phyloP scores from a whole-genome alignment of 2,797 vertebrate species.

The Chlorospingus semifuscus region DNA sequence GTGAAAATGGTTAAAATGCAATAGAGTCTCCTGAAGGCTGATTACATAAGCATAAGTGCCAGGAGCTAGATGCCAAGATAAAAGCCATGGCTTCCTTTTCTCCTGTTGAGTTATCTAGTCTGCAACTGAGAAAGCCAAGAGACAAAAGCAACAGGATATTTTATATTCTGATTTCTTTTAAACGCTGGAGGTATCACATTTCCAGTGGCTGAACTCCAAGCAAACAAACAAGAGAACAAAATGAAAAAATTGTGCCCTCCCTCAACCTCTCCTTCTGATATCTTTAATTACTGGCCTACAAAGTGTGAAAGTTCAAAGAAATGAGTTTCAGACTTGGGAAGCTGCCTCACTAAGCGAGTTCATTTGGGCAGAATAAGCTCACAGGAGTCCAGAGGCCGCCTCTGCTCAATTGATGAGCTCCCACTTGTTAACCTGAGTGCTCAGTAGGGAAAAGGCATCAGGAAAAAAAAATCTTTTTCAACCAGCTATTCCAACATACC shows the following conservation, averaged over 20 bases:
- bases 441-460: neutral
- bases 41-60: slow-evolving; percentile 3
- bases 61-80: slow-evolving; percentile 27
- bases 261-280: neutral
- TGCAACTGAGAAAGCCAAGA: neutral
- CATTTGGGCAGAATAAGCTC: neutral
- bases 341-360: neutral
- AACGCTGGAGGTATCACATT: neutral
- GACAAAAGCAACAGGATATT: neutral
- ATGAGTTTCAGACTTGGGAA: neutral
- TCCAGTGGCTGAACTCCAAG: neutral
- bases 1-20: slow-evolving; percentile 19
- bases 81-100: slow-evolving; percentile 40
- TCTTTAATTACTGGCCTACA: neutral
- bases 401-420: neutral
- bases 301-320: neutral
- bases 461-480: neutral
- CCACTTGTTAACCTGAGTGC: neutral
- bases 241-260: neutral
- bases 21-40: neutral
- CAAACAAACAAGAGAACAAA: neutral
- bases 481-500: neutral
- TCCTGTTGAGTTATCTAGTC: neutral
- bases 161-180: neutral
- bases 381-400: neutral